Conservation (phyloP, 2,888 invertebrate species). For the Dryocosmus kuriphilus region DNA sequence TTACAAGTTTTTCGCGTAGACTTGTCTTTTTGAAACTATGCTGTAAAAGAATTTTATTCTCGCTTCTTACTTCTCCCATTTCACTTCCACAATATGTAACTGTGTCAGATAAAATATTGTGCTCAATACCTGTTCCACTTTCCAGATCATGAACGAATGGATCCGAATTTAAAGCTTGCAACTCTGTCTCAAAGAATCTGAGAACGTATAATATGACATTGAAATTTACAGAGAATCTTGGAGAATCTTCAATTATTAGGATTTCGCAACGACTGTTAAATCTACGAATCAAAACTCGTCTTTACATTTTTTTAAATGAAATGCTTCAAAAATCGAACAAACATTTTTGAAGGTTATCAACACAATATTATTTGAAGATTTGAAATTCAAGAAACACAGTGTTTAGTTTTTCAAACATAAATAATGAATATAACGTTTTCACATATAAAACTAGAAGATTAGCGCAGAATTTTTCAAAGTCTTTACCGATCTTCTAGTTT, state of each 20-base stretch:
- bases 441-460: no score
- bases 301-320: no score
- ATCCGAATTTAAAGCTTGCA: not conserved
- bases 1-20: not conserved
- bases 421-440: no score
- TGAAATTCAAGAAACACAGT: no score
- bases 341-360: no score
- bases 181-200: not conserved
- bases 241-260: not conserved
- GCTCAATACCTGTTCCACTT: not conserved
- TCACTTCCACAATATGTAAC: not conserved
- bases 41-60: not conserved
- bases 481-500: no score
- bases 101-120: not conserved
- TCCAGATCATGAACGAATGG: not conserved
- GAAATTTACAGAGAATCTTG: not conserved
- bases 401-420: no score
- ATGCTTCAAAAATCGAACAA: no score
- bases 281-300: no score
- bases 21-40: not conserved
- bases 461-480: no score
- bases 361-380: no score
- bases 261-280: not conserved
- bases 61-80: not conserved
- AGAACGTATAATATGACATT: not conserved